A percentile compares a stretch with the other conserved stretches of the same genome.
phyloP scores from a whole-genome alignment of 2,888 invertebrate genomes.

The Drosophila niveifrons region DNA sequence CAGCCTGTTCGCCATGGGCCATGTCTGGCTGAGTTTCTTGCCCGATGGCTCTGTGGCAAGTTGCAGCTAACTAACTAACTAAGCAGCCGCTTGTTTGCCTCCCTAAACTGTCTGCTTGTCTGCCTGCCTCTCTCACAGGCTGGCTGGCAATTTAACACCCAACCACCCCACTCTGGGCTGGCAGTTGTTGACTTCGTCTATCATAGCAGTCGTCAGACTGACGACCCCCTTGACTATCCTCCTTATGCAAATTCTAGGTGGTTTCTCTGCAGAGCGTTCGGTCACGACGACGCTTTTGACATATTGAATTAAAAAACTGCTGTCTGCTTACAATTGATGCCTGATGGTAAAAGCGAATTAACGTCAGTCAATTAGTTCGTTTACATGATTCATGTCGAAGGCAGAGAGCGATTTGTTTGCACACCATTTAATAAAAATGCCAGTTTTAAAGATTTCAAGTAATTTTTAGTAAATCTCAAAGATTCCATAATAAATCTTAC shows the following conservation, averaged over 20 bases:
- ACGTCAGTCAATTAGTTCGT: conserved; percentile 54
- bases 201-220: conserved; percentile 40
- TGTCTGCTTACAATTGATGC: conserved; percentile 23
- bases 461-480: neutral
- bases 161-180: conserved; percentile 58
- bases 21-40: conserved; percentile 48
- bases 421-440: neutral
- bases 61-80: conserved; percentile 51
- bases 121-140: conserved; percentile 6
- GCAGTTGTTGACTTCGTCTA: conserved; percentile 67
- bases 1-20: conserved; percentile 35
- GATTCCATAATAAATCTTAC: neutral
- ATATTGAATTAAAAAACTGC: conserved; percentile 66
- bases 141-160: conserved; percentile 7
- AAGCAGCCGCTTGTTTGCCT: conserved; percentile 46
- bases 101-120: conserved; percentile 26
- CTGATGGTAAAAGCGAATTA: conserved; percentile 55
- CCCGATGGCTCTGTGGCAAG: conserved; percentile 46
- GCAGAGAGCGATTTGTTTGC: neutral
- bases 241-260: conserved; percentile 17
- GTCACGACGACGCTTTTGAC: conserved; percentile 44
- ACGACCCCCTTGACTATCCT: neutral
- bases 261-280: conserved; percentile 7
- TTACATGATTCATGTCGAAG: conserved; percentile 16
- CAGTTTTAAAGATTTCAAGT: neutral